Evolutionary conservation across 2,113 vertebrate species (phyloP).

Genomic region (Calypte anna): DNA sequence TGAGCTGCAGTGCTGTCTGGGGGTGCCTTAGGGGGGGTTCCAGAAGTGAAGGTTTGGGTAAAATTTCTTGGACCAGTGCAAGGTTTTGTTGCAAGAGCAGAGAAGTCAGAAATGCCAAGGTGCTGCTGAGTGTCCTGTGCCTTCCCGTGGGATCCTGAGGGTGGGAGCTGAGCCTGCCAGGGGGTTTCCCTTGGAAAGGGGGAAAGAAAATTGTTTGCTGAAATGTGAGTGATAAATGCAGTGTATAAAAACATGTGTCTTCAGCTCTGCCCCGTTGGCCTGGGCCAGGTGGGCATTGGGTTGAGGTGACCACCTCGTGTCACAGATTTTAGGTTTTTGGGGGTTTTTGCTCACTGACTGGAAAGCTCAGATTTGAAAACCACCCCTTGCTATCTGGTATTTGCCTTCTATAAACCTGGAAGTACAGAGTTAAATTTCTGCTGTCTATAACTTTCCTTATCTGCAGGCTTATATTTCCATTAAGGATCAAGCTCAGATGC

Average conservation of each 20-base stretch:
- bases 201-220: not conserved
- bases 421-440: conserved; percentile 15
- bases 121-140: not conserved
- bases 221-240: not conserved
- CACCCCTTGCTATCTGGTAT: accelerated
- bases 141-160: not conserved
- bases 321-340: not conserved
- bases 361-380: not conserved
- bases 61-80: not conserved
- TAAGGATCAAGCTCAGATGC: conserved; percentile 38
- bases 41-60: not conserved
- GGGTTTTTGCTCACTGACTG: not conserved
- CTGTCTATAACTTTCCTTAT: not conserved
- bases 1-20: not conserved
- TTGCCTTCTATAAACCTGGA: not conserved
- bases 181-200: accelerated
- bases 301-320: not conserved
- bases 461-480: conserved; percentile 46
- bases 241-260: not conserved
- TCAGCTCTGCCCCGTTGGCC: not conserved
- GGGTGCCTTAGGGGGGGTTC: not conserved
- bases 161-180: not conserved
- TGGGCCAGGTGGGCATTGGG: not conserved
- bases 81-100: not conserved
- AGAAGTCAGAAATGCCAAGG: not conserved